These are phyloP conservation scores for Sisyra terminalis DNA, from an alignment of 2,888 invertebrate species.

Conservation along the genomic window DNA sequence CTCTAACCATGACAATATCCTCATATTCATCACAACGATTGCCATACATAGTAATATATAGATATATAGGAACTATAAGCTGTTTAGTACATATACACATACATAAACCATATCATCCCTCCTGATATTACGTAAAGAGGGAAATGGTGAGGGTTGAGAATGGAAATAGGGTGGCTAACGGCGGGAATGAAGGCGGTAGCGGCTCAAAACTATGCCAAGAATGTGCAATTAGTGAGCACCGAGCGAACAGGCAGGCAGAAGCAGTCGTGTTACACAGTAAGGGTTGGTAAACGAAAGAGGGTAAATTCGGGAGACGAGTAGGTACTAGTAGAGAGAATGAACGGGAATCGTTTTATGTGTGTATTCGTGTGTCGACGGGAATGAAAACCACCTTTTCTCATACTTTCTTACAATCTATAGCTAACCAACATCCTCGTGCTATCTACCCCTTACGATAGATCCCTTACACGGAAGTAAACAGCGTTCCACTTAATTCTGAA, in stretches of 20 bases:
- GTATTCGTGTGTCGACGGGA: not conserved
- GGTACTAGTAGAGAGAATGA: not conserved
- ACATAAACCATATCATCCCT: not conserved
- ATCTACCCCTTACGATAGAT: too few relatives aligned
- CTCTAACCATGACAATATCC: too few relatives aligned
- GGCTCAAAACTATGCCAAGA: slow-evolving; percentile 89
- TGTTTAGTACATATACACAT: not conserved
- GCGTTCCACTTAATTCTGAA: too few relatives aligned
- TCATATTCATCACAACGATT: too few relatives aligned
- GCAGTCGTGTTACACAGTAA: slow-evolving; percentile 15
- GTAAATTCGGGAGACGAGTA: not conserved
- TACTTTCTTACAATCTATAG: too few relatives aligned
- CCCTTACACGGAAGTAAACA: too few relatives aligned
- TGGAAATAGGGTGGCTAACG: slow-evolving; percentile 11
- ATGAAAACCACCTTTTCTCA: not conserved
- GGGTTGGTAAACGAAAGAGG: slow-evolving; percentile 18
- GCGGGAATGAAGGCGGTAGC: slow-evolving; percentile 36
- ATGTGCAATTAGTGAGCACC: slow-evolving; percentile 87
- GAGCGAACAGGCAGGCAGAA: slow-evolving; percentile 34
- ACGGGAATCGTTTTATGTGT: too few relatives aligned
- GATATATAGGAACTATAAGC: too few relatives aligned
- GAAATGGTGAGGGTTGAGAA: slow-evolving; percentile 1
- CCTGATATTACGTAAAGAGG: not conserved
- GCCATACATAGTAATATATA: too few relatives aligned
- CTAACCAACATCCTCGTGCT: too few relatives aligned